Percentiles rank a stretch among this genome's conserved stretches.
These are phyloP conservation scores for Drosophila algonquin DNA, from an alignment of 2,888 invertebrate species.

Conservation along the genomic window DNA sequence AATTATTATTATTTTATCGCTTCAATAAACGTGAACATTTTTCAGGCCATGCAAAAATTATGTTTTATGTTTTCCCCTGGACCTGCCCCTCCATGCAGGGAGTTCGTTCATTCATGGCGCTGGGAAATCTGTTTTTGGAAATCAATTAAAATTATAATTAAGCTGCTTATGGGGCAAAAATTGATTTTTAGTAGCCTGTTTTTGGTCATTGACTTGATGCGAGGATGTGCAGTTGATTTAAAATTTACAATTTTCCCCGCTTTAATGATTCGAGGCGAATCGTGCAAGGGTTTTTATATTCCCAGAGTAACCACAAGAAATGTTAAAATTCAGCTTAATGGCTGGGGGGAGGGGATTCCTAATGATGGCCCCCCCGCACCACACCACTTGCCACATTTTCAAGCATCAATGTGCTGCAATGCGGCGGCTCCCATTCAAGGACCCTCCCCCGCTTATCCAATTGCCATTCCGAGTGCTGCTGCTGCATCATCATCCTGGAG, in stretches of 20 bases:
- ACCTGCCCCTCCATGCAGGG: too few relatives aligned
- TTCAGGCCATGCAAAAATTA: slow-evolving; percentile 32
- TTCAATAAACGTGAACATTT: slow-evolving; percentile 29
- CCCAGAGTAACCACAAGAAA: slow-evolving; percentile 30
- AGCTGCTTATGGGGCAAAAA: slow-evolving; percentile 51
- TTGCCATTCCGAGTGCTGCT: slow-evolving; percentile 42
- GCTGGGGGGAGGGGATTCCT: slow-evolving; percentile 10
- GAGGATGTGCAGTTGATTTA: background rate
- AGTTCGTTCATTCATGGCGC: background rate
- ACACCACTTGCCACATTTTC: slow-evolving; percentile 45
- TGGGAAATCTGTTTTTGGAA: slow-evolving; percentile 52
- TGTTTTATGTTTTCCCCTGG: slow-evolving; percentile 34
- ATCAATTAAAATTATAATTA: slow-evolving; percentile 67
- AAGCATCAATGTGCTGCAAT: slow-evolving; percentile 56
- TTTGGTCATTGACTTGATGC: slow-evolving; percentile 36
- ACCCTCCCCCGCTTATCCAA: slow-evolving; percentile 26
- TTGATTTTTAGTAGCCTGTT: slow-evolving; percentile 50
- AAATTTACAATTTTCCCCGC: slow-evolving; percentile 9
- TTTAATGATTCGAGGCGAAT: background rate
- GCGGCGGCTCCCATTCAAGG: slow-evolving; percentile 22
- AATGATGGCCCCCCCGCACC: slow-evolving; percentile 18
- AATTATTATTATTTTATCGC: slow-evolving; percentile 50
- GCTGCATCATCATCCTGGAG: slow-evolving; percentile 38
- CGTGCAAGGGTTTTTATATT: slow-evolving; percentile 7
- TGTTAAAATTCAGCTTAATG: slow-evolving; percentile 36